A percentile compares a stretch with the other conserved stretches of the same genome.
These are phyloP conservation scores for Ceriagrion tenellum DNA, from an alignment of 2,888 invertebrate genomes.

Conservation along the genomic window DNA sequence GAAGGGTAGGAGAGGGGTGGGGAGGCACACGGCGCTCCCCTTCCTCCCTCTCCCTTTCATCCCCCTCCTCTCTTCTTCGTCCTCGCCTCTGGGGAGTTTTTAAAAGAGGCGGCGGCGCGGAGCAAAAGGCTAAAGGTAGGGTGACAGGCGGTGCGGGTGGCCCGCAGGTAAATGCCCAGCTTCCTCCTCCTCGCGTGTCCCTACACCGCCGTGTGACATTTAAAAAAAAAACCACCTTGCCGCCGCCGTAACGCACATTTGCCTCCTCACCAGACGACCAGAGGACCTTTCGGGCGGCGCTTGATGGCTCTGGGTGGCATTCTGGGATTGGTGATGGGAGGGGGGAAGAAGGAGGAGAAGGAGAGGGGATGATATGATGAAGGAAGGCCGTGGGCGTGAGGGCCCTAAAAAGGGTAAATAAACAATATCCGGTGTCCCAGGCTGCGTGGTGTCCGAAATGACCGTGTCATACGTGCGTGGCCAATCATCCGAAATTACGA, in stretches of 20 bases:
- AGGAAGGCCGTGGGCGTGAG: background rate
- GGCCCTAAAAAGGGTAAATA: background rate
- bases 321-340: too few relatives aligned
- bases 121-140: background rate
- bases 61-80: background rate
- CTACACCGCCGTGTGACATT: constrained; percentile 22
- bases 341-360: background rate
- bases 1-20: background rate
- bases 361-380: background rate
- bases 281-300: background rate
- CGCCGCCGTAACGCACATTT: too few relatives aligned
- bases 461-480: background rate
- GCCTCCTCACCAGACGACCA: too few relatives aligned
- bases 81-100: background rate
- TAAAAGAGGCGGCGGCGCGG: background rate
- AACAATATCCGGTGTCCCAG: background rate
- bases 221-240: background rate
- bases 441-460: background rate
- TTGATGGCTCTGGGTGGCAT: background rate
- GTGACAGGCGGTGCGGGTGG: constrained; percentile 57
- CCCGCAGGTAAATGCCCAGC: constrained; percentile 36
- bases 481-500: background rate
- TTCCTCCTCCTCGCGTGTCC: background rate
- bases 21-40: too few relatives aligned
- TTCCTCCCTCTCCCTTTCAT: too few relatives aligned